phyloP scores from a whole-genome alignment of 2,888 invertebrate genomes.

The Conus canariensis region DNA sequence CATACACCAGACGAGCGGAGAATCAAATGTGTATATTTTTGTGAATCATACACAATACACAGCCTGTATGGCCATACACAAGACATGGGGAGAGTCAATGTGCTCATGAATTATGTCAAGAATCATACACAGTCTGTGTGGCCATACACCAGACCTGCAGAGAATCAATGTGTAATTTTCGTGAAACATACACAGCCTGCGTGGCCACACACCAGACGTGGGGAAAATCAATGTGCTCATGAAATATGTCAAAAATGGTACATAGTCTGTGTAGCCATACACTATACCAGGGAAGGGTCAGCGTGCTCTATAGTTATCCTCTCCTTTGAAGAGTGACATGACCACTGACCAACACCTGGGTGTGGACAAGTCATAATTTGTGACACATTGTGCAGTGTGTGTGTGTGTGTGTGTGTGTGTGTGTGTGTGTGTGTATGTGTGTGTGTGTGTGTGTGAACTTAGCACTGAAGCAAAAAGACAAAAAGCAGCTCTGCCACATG shows the following conservation, averaged over 20 bases:
- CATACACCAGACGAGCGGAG: constrained; percentile 89
- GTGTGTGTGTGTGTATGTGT: no score
- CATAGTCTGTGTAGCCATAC: constrained; percentile 98
- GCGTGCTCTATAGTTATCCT: no score
- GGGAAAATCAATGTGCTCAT: constrained; percentile 50
- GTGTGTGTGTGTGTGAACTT: no score
- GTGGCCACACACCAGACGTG: constrained; percentile 95
- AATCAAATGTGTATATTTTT: background rate
- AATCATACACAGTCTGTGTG: constrained; percentile 98
- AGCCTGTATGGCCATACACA: constrained; percentile 93
- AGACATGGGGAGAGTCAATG: constrained; percentile 83
- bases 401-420: no score
- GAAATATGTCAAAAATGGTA: constrained; percentile 89
- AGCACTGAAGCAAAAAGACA: no score
- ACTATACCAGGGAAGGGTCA: constrained; percentile 85
- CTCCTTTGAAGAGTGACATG: no score
- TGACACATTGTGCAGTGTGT: no score
- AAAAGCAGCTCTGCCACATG: no score
- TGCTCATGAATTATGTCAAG: constrained; percentile 82
- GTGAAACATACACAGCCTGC: constrained; percentile 98
- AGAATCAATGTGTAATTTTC: constrained; percentile 79
- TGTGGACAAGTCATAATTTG: no score
- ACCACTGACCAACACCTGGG: no score
- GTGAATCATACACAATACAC: no score
- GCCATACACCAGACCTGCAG: constrained; percentile 91